These are phyloP conservation scores for Calliopum simillimum DNA, from an alignment of 2,888 invertebrate genomes.

Conservation along the genomic window DNA sequence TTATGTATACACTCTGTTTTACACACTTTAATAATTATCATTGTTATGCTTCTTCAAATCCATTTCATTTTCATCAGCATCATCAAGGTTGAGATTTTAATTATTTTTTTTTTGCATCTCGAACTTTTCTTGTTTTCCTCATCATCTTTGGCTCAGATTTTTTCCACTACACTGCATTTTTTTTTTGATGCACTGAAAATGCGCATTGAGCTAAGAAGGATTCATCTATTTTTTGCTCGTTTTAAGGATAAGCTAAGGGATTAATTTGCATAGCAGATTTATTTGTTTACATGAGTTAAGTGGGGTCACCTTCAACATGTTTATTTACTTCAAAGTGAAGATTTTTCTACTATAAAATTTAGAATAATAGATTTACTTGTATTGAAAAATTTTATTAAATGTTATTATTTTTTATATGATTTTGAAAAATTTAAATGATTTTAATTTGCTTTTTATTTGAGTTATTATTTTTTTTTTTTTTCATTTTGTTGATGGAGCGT, in stretches of 20 bases:
- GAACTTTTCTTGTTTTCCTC: not conserved
- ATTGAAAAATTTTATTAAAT: too few relatives aligned
- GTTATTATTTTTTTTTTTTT: too few relatives aligned
- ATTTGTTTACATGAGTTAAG: constrained; percentile 28
- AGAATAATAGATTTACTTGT: too few relatives aligned
- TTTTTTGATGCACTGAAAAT: constrained; percentile 20
- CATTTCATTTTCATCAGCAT: constrained; percentile 58
- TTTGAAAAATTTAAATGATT: too few relatives aligned
- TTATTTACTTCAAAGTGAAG: too few relatives aligned
- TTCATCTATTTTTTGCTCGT: not conserved
- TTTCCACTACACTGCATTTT: constrained; percentile 26
- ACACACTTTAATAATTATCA: too few relatives aligned
- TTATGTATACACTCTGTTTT: too few relatives aligned
- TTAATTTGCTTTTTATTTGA: too few relatives aligned
- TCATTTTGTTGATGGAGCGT: too few relatives aligned
- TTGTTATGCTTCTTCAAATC: constrained; percentile 55
- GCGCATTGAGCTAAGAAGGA: constrained; percentile 7
- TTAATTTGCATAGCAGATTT: constrained; percentile 27
- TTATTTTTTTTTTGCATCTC: constrained; percentile 57
- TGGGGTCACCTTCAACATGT: not conserved
- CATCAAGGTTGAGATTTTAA: constrained; percentile 65
- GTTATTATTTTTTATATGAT: too few relatives aligned
- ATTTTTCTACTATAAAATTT: too few relatives aligned
- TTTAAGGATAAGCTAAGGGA: constrained; percentile 3
- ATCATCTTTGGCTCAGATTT: constrained; percentile 3